phyloP scores from a whole-genome alignment of 2,888 invertebrate genomes.

The Dolomedes plantarius region DNA sequence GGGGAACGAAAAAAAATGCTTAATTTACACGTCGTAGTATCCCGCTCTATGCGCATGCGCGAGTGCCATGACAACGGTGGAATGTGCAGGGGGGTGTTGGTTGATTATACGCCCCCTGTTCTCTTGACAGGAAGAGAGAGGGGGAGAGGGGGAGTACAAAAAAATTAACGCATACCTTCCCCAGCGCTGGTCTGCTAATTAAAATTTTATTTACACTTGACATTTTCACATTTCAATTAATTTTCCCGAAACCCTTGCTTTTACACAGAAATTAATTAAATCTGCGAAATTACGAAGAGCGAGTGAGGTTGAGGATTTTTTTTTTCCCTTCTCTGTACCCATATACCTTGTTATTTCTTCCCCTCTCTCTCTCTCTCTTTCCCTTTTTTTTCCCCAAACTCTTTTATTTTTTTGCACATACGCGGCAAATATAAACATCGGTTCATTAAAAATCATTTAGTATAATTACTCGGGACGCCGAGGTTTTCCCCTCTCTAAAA shows the following conservation, averaged over 20 bases:
- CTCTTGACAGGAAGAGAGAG: constrained; percentile 51
- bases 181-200: constrained; percentile 62
- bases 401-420: constrained; percentile 21
- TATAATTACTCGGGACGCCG: constrained; percentile 56
- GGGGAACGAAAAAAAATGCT: constrained; percentile 34
- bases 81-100: constrained; percentile 39
- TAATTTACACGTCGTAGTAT: constrained; percentile 52
- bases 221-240: constrained; percentile 72
- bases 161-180: constrained; percentile 69
- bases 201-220: constrained; percentile 72
- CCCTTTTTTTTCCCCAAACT: constrained; percentile 2
- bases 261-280: constrained; percentile 71
- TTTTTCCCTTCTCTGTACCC: constrained; percentile 11
- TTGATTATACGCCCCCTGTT: constrained; percentile 59
- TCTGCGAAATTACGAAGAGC: constrained; percentile 70
- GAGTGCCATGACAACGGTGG: constrained; percentile 58
- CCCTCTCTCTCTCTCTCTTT: constrained; percentile 25
- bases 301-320: constrained; percentile 33
- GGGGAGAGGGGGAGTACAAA: constrained; percentile 32
- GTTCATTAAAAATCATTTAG: constrained; percentile 72
- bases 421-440: constrained; percentile 65
- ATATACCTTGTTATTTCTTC: constrained; percentile 28
- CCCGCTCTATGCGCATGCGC: constrained; percentile 39
- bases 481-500: constrained; percentile 29
- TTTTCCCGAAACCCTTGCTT: constrained; percentile 65